These are phyloP conservation scores for Monopis laevigella DNA, from an alignment of 2,888 invertebrate species.

Conservation along the genomic window DNA sequence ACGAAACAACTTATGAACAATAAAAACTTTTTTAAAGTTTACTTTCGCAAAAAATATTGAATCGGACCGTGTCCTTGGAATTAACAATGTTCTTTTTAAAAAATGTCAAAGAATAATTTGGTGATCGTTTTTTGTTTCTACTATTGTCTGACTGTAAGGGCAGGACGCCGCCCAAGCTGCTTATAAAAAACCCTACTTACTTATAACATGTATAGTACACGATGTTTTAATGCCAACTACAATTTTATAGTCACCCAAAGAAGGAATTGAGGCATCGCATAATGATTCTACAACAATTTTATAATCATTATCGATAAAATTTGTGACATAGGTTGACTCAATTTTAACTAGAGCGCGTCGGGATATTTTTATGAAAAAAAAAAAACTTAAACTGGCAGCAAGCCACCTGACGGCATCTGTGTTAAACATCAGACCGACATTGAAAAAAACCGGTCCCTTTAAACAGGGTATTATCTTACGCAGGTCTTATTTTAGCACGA, in stretches of 20 bases:
- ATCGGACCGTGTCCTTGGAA: conserved; percentile 17
- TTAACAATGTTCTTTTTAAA: conserved; percentile 15
- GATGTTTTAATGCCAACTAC: not conserved
- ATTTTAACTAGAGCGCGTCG: conserved; percentile 27
- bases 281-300: conserved; percentile 17
- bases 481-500: conserved; percentile 23
- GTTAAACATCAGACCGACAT: conserved; percentile 26
- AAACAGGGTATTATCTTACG: conserved; percentile 44
- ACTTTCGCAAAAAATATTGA: conserved; percentile 35
- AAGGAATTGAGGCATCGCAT: not conserved
- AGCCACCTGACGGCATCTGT: conserved; percentile 46
- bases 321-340: conserved; percentile 20
- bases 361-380: conserved; percentile 26
- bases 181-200: not conserved
- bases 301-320: conserved; percentile 22
- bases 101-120: conserved; percentile 14
- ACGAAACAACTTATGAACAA: conserved; percentile 19
- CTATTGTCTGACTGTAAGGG: conserved; percentile 14
- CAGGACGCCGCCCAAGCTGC: not conserved
- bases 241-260: conserved; percentile 17
- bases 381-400: conserved; percentile 24
- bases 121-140: conserved; percentile 18
- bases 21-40: conserved; percentile 2
- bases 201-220: not conserved
- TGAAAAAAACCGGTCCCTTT: conserved; percentile 34